Evolutionary conservation across 2,797 vertebrate genomes (phyloP).

Genomic region (Chloroceryle amazona): DNA sequence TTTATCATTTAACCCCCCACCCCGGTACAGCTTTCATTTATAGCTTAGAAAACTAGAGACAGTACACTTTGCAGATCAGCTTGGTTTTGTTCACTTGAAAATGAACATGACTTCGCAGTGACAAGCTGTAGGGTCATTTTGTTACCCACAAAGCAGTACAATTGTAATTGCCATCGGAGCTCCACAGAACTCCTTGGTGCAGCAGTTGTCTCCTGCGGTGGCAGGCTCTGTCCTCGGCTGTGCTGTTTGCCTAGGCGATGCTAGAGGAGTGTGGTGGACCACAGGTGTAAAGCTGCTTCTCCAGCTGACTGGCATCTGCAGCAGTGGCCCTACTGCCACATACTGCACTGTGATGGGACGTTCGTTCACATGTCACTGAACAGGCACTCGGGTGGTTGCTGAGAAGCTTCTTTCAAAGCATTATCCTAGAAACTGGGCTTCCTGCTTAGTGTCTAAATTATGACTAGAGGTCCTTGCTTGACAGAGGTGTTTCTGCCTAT

Average conservation of each 20-base stretch:
- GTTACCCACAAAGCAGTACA: background rate
- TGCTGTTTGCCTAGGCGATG: background rate
- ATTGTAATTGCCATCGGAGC: background rate
- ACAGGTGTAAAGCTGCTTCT: background rate
- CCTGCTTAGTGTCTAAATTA: background rate
- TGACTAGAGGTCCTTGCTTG: background rate
- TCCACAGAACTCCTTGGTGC: fast-evolving
- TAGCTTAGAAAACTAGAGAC: background rate
- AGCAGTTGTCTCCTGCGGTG: background rate
- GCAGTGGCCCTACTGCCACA: fast-evolving
- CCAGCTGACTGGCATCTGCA: too few species aligned
- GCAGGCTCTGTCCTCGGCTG: background rate
- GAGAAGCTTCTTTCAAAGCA: background rate
- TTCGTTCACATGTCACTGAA: fast-evolving
- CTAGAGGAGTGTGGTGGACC: background rate
- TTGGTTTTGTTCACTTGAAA: background rate
- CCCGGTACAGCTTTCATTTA: background rate
- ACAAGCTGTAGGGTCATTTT: too few species aligned
- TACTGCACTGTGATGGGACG: too few species aligned
- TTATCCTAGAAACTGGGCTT: background rate
- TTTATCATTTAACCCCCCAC: background rate
- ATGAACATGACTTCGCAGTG: background rate
- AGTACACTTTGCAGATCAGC: background rate
- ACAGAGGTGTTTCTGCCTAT: background rate
- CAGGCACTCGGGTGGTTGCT: fast-evolving